Evolutionary conservation across 2,113 vertebrate species (phyloP).

Genomic region (Apodemus sylvaticus): DNA sequence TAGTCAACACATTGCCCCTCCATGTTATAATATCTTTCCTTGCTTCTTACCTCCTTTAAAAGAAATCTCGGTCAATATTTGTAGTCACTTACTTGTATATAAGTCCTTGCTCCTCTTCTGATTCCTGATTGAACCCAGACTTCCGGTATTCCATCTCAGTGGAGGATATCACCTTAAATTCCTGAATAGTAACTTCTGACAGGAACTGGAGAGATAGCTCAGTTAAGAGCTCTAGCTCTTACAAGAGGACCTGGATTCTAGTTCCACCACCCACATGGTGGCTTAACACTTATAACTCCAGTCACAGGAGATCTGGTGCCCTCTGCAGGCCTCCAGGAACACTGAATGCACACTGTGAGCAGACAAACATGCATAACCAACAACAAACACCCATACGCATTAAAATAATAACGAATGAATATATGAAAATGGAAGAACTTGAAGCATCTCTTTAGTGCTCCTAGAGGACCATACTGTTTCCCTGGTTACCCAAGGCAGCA

Average conservation of each 20-base stretch:
- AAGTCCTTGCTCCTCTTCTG: background rate
- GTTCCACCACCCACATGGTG: background rate
- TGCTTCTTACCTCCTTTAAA: background rate
- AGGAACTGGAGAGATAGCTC: background rate
- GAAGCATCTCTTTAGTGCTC: background rate
- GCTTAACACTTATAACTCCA: background rate
- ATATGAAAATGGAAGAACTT: background rate
- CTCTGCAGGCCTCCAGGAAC: background rate
- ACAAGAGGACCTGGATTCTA: background rate
- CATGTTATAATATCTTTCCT: background rate
- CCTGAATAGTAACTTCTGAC: background rate
- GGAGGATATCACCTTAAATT: background rate
- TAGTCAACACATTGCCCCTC: background rate
- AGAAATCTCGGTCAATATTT: background rate
- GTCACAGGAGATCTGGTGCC: background rate
- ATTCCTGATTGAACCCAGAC: background rate
- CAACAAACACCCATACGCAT: background rate
- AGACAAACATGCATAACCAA: background rate
- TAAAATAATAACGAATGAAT: background rate
- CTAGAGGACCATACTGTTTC: background rate
- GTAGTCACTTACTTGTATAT: background rate
- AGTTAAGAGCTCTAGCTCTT: background rate
- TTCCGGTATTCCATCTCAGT: background rate
- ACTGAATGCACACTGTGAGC: background rate
- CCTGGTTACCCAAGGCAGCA: background rate